phyloP scores from a whole-genome alignment of 2,888 invertebrate genomes.

The Lasioglossum zephyrum region DNA sequence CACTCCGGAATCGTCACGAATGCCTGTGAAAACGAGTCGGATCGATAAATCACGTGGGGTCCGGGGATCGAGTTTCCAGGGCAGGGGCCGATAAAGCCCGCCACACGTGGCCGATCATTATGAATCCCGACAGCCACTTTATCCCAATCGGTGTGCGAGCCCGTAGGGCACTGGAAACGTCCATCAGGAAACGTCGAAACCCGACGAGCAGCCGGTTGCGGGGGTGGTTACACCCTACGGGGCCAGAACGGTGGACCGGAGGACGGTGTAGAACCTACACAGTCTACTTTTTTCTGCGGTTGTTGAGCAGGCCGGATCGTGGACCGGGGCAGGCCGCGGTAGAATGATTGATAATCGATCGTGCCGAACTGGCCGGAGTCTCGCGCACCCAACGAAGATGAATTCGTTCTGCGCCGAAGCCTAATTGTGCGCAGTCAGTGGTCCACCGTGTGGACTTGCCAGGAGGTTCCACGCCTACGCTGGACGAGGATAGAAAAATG shows the following conservation, averaged over 20 bases:
- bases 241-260: constrained; percentile 25
- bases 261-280: constrained; percentile 29
- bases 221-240: constrained; percentile 66
- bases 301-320: constrained; percentile 34
- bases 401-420: constrained; percentile 79
- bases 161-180: constrained; percentile 70
- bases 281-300: constrained; percentile 44
- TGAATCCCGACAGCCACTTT: constrained; percentile 70
- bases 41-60: constrained; percentile 60
- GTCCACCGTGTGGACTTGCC: constrained; percentile 71
- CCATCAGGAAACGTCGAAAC: constrained; percentile 68
- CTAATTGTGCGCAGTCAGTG: constrained; percentile 82
- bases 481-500: constrained; percentile 35
- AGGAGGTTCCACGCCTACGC: constrained; percentile 70
- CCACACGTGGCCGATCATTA: constrained; percentile 59
- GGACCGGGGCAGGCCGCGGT: constrained; percentile 58
- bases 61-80: constrained; percentile 49
- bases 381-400: constrained; percentile 80
- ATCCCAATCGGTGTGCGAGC: constrained; percentile 65
- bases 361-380: constrained; percentile 75
- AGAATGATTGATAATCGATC: constrained; percentile 82
- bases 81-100: constrained; percentile 62
- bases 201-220: constrained; percentile 54
- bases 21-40: constrained; percentile 25
- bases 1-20: neutral